Percentiles rank a stretch among this genome's conserved stretches.
phyloP scores from a whole-genome alignment of 2,888 invertebrate genomes.

The Ectemnius continuus region DNA sequence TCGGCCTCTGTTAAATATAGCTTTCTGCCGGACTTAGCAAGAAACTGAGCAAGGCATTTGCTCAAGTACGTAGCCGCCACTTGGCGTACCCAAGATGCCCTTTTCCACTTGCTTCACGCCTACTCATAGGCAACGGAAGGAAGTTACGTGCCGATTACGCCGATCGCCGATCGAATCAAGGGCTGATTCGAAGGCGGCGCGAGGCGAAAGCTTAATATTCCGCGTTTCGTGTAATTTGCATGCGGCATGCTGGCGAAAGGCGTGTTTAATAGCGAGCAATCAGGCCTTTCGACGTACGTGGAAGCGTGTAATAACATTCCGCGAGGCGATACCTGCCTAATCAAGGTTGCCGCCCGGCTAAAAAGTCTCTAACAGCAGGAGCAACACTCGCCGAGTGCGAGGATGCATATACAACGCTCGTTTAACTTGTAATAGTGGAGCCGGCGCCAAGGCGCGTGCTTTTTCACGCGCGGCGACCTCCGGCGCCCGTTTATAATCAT shows the following conservation, averaged over 20 bases:
- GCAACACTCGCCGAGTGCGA: slow-evolving; percentile 25
- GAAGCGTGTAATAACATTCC: slow-evolving; percentile 60
- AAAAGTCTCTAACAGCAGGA: slow-evolving; percentile 42
- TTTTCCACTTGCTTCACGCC: too few species aligned
- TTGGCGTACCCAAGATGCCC: too few species aligned
- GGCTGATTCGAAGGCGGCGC: slow-evolving; percentile 1
- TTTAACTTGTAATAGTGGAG: slow-evolving; percentile 60
- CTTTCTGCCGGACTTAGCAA: too few species aligned
- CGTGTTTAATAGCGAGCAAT: slow-evolving; percentile 41
- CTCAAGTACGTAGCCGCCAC: too few species aligned
- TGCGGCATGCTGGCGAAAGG: slow-evolving; percentile 31
- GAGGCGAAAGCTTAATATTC: slow-evolving; percentile 18
- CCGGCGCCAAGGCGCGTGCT: slow-evolving; percentile 61
- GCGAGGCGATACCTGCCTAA: slow-evolving; percentile 61
- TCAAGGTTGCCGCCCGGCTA: slow-evolving; percentile 45
- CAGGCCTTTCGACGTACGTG: slow-evolving; percentile 50
- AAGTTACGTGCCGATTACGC: too few species aligned
- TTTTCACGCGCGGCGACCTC: slow-evolving; percentile 44
- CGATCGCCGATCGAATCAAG: not conserved
- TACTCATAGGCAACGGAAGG: too few species aligned
- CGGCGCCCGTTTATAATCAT: not conserved
- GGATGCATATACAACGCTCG: slow-evolving; percentile 28
- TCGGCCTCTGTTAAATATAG: too few species aligned
- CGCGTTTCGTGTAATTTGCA: slow-evolving; percentile 39
- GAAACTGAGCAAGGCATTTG: too few species aligned